Percentiles rank a stretch among this genome's conserved stretches.
These are phyloP conservation scores for Aplysia californica DNA, from an alignment of 1,140 invertebrate species.

Conservation along the genomic window DNA sequence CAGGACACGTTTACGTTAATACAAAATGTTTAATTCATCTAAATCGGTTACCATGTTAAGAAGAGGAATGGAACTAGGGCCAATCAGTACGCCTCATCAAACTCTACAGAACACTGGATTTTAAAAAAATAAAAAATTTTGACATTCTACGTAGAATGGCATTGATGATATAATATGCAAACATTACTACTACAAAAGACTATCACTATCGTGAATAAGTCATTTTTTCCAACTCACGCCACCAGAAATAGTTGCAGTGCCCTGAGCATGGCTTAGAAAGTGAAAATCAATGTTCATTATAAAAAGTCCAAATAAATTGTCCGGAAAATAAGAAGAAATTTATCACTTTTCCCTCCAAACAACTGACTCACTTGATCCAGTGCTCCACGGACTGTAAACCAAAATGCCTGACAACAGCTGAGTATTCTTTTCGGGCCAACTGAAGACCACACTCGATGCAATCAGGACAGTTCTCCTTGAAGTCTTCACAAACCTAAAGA, in stretches of 20 bases:
- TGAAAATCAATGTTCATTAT: background rate
- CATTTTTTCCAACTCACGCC: background rate
- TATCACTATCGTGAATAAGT: background rate
- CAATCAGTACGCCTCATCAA: too few species aligned
- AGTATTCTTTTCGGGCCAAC: slow-evolving; percentile 78
- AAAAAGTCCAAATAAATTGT: background rate
- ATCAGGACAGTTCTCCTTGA: slow-evolving; percentile 80
- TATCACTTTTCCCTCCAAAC: too few species aligned
- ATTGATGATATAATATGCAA: too few species aligned
- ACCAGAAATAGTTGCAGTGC: background rate
- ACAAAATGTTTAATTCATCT: too few species aligned
- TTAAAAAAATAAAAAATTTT: too few species aligned
- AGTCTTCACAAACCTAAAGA: slow-evolving; percentile 60
- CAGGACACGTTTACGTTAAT: too few species aligned
- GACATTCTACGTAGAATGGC: too few species aligned
- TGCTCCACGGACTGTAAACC: slow-evolving; percentile 91
- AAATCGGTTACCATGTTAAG: too few species aligned
- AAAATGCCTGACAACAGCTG: slow-evolving; percentile 85
- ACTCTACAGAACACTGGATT: too few species aligned
- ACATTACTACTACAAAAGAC: background rate
- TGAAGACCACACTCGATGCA: slow-evolving; percentile 87
- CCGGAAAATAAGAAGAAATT: too few species aligned
- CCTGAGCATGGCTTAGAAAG: background rate
- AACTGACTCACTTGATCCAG: slow-evolving; percentile 78
- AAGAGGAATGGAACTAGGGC: too few species aligned